Evolutionary conservation across 2,113 vertebrate genomes (phyloP), one percentile per base, ranked within the genome.

Genomic region (Plestiodon gilberti): DNA sequence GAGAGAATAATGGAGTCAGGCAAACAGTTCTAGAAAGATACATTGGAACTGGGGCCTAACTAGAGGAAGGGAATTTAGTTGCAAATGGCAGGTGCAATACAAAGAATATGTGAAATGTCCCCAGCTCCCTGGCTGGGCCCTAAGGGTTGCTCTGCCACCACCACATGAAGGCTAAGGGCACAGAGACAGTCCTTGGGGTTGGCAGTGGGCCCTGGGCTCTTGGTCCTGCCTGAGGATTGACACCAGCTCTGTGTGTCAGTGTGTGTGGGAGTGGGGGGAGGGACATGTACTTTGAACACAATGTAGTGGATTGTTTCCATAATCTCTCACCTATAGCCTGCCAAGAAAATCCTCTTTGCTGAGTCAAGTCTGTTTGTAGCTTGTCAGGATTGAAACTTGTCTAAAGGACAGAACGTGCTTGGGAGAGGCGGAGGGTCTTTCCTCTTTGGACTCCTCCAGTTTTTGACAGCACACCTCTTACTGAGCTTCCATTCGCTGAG

Each of bases 211-310:
- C 17, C 55, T 57, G 55, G 15, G 55, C 55, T 7, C 55, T 14
- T 57, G 10, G 23, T 38, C 67, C 0, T 0, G 0, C 15, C 62
- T 71, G 61, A 77, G 61, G 43, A 48, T 48, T 48, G 43, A 48
- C 43, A 48, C 43, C 43, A 48, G 43, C 43, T 48, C 43, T 48
- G 43, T 48, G 33, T 71, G n/a, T 61, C 59, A 70, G 61, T 30
- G 9, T 83, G 81, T 84, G 2, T 67, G 23, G 79, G 69, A 14
- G 59, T 48, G 64, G n/a, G 55, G n/a, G 17, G 67, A n/a, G 33
- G 1, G 82, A 55, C 52, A 57, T 69, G 64, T 86, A 18, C 28
- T 30, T 40, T 78, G 43, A 85, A 69, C 17, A 69, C 9, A 78
- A 35, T n/a, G 23, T 78, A 35, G 4, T n/a, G 52, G 7, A 59